Base-by-base conservation (phyloP, 2,797 vertebrate genomes). In the Halcyon chelicuti region DNA sequence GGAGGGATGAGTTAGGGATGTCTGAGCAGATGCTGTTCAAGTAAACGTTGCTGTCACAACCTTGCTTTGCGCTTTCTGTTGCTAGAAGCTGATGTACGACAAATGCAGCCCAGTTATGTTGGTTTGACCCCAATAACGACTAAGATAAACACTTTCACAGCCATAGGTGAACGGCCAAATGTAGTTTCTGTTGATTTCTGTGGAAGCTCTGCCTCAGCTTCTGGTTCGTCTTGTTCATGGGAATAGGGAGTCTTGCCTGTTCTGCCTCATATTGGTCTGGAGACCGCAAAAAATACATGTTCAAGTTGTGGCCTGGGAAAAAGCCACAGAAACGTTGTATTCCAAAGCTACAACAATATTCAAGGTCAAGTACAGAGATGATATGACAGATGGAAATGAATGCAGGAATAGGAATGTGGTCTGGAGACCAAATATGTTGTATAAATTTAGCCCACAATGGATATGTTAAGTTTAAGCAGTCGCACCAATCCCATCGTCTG, bases 111-210 rank as follows among this genome's bases (percentile, higher is more conserved):
- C 28, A 26, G 28, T 74, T 79, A 4, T 54, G 35, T 70, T 25
- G 16, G 62, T 95, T 58, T 95, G 83, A 91, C 76, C 51, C 58
- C 35, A 40, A 10, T 54, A 89, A 82, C 37, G 78, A 35, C 76
- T 9, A 80, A 93, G 62, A 74, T 10, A 91, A 94, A 86, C 84
- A 61, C 78, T 93, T 96, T 73, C 26, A 77, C 93, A 96, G 88
- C 58, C 67, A 58, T 65, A 93, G 82, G 47, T 93, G 88, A 90
- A 80, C 62, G 91, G 63, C 66, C 65, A 67, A 66, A 66, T 81
- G 80, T 91, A 83, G 72, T 74, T 93, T 91, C 94, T 92, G 88
- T 75, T 94, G 90, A 86, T 78, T 95, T 94, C 54, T 77, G 65
- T 28, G 68, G 73, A 86, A 84, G 26, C 60, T 91, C 51, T 90